Evolutionary conservation across 1,140 invertebrate genomes (phyloP).

Genomic region (Drosophila pandora): DNA sequence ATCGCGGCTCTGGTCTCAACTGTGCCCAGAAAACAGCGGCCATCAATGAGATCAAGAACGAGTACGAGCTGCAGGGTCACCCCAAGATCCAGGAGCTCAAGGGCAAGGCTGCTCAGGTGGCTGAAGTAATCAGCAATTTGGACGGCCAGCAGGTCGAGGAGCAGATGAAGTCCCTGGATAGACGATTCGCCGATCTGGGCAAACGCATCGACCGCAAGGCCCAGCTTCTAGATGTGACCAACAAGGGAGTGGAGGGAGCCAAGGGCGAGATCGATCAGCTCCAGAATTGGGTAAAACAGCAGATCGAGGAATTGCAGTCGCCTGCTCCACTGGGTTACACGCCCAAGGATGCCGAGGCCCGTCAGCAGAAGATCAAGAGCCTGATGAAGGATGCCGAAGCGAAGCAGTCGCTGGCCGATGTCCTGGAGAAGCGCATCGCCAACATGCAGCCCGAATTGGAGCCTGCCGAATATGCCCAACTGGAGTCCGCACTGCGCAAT

Average conservation of each 20-base stretch:
- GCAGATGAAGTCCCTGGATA: conserved; percentile 92
- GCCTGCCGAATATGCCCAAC: conserved; percentile 88
- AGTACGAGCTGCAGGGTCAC: conserved; percentile 89
- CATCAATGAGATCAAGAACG: conserved; percentile 88
- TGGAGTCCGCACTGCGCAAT: conserved; percentile 88
- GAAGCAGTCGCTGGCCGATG: conserved; percentile 92
- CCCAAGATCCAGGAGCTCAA: conserved; percentile 88
- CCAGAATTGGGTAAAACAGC: conserved; percentile 91
- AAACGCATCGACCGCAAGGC: conserved; percentile 93
- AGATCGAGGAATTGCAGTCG: conserved; percentile 88
- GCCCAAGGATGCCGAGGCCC: conserved; percentile 89
- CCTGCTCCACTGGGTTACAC: conserved; percentile 90
- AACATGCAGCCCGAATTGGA: conserved; percentile 94
- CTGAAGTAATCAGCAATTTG: conserved; percentile 91
- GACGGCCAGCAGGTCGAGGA: conserved; percentile 96
- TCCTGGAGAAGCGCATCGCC: conserved; percentile 91
- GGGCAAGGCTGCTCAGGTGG: conserved; percentile 88
- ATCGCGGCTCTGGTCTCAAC: conserved; percentile 92
- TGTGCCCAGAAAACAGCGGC: conserved; percentile 91
- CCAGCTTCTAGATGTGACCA: conserved; percentile 91
- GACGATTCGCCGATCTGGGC: conserved; percentile 91
- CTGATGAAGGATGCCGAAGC: conserved; percentile 93
- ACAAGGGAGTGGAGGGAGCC: conserved; percentile 91
- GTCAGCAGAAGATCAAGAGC: conserved; percentile 88
- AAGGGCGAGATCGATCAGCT: conserved; percentile 90